phyloP scores from a whole-genome alignment of 2,888 invertebrate genomes.

The Dioctria rufipes region DNA sequence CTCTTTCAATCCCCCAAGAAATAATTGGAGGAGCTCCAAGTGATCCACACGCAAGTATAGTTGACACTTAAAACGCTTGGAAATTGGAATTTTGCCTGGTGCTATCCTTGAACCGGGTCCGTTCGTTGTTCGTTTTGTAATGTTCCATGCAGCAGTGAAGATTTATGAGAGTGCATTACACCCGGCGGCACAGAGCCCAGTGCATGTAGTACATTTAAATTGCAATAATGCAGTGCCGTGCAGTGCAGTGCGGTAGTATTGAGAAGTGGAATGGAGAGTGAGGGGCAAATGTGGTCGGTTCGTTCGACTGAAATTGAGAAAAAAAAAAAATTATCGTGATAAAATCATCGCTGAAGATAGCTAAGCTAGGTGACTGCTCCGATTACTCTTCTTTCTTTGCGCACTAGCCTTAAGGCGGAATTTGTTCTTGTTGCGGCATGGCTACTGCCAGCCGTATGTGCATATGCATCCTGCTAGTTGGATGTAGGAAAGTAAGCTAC shows the following conservation, averaged over 20 bases:
- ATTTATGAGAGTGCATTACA: constrained; percentile 50
- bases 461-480: no score
- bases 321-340: neutral
- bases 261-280: neutral
- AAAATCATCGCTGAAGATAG: constrained; percentile 6
- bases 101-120: constrained; percentile 47
- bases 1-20: neutral
- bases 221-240: neutral
- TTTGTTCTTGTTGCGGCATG: neutral
- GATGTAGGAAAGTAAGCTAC: no score
- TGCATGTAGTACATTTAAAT: constrained; percentile 37
- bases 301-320: no score
- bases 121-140: constrained; percentile 6
- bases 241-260: neutral
- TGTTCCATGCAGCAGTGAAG: constrained; percentile 32
- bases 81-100: constrained; percentile 49
- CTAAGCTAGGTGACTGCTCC: neutral
- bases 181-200: constrained; percentile 8
- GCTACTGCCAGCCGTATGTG: no score
- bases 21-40: constrained; percentile 50
- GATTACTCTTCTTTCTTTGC: neutral
- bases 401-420: neutral
- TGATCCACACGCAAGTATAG: constrained; percentile 42
- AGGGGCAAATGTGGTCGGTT: neutral
- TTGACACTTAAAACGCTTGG: constrained; percentile 45